These are phyloP conservation scores for Odontothrips loti DNA, from an alignment of 2,888 invertebrate genomes.

Conservation along the genomic window DNA sequence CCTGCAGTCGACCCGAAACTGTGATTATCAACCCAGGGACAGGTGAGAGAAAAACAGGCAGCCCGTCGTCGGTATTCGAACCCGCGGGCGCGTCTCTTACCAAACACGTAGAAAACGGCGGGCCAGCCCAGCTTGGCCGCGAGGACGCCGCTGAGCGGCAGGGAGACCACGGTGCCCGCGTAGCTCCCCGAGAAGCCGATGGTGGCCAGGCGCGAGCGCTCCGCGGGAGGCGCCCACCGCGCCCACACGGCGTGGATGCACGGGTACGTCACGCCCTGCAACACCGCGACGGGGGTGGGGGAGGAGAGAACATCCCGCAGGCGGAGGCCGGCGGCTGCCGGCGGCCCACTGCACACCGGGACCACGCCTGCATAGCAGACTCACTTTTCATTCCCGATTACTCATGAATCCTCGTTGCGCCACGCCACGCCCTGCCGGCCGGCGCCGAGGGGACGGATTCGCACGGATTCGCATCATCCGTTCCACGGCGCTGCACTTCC, in stretches of 20 bases:
- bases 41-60: not conserved
- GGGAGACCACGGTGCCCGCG: slow-evolving; percentile 77
- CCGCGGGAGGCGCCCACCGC: slow-evolving; percentile 74
- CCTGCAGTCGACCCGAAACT: too few relatives aligned
- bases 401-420: too few relatives aligned
- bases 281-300: not conserved
- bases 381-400: too few relatives aligned
- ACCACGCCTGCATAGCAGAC: too few relatives aligned
- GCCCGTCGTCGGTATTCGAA: too few relatives aligned
- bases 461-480: too few relatives aligned
- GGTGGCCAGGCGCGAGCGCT: slow-evolving; percentile 72
- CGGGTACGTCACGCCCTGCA: slow-evolving; percentile 70
- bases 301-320: too few relatives aligned
- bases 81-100: slow-evolving; percentile 44
- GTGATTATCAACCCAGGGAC: slow-evolving; percentile 18
- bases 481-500: too few relatives aligned
- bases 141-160: slow-evolving; percentile 71
- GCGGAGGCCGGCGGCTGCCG: too few relatives aligned
- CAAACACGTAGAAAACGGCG: slow-evolving; percentile 77
- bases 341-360: too few relatives aligned
- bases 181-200: slow-evolving; percentile 83
- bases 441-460: too few relatives aligned
- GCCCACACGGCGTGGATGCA: slow-evolving; percentile 81
- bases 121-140: slow-evolving; percentile 72
- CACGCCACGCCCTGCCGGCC: too few relatives aligned